These are phyloP conservation scores for Papilio gigon DNA, from an alignment of 2,888 invertebrate genomes.

Conservation along the genomic window DNA sequence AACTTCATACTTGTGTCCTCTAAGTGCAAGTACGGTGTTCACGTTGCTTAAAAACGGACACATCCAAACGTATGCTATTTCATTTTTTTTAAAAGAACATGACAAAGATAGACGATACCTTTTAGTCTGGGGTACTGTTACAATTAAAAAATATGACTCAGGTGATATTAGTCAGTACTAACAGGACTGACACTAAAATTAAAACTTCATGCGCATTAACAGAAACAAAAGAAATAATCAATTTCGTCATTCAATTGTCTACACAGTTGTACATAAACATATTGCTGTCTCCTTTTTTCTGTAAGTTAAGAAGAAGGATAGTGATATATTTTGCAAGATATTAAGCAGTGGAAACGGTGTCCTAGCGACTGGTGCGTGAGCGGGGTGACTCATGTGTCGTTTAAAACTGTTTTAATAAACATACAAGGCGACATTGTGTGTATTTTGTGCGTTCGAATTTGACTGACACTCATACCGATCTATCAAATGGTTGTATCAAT, in stretches of 20 bases:
- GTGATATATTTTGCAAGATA: not conserved
- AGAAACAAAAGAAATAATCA: not conserved
- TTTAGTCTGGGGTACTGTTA: not conserved
- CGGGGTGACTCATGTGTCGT: slow-evolving; percentile 32
- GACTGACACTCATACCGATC: slow-evolving; percentile 22
- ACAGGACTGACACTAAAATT: slow-evolving; percentile 5
- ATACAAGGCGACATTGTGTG: slow-evolving; percentile 32
- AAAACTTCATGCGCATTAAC: not conserved
- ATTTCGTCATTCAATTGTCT: not conserved
- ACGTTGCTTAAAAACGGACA: no score
- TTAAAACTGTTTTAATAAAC: slow-evolving; percentile 37
- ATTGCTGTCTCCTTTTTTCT: not conserved
- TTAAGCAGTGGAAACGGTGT: not conserved
- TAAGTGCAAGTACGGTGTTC: not conserved
- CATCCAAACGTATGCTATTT: not conserved
- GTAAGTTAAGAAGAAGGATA: not conserved
- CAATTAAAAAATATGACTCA: slow-evolving; percentile 1
- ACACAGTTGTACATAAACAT: no score
- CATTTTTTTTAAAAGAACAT: not conserved
- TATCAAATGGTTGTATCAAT: not conserved
- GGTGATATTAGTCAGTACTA: not conserved
- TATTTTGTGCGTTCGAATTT: slow-evolving; percentile 29
- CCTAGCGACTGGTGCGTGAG: slow-evolving; percentile 25
- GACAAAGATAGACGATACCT: not conserved
- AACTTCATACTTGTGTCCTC: not conserved